phyloP scores from a whole-genome alignment of 2,797 vertebrate species.

The Acestrorhynchus altus region DNA sequence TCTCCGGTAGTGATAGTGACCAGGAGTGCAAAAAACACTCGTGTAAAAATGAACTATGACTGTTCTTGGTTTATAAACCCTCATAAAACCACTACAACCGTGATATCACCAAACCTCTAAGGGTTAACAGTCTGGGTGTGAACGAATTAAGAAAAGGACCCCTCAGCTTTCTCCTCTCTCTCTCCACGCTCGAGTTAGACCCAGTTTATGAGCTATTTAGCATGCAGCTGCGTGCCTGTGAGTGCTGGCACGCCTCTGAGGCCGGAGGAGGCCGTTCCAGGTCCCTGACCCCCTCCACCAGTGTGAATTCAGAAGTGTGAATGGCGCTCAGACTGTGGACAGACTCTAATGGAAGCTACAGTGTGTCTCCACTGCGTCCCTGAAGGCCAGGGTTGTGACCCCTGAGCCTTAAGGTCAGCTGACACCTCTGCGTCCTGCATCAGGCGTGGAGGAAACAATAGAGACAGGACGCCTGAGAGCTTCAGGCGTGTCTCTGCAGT shows the following conservation, averaged over 20 bases:
- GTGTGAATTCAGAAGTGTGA: not conserved
- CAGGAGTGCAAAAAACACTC: no score
- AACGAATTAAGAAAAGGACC: not conserved
- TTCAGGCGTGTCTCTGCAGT: slow-evolving; percentile 12
- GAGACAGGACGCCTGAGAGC: slow-evolving; percentile 15
- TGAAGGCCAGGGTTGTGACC: slow-evolving; percentile 8
- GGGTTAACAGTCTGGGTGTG: not conserved
- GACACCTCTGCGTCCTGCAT: not conserved
- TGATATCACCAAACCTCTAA: not conserved
- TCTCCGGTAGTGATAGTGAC: no score
- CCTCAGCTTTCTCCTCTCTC: not conserved
- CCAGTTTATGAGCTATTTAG: slow-evolving; percentile 54
- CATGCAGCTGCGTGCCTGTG: slow-evolving; percentile 62
- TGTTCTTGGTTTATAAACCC: no score
- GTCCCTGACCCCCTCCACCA: slow-evolving; percentile 34
- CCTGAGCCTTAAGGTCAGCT: slow-evolving; percentile 26
- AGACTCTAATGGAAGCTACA: not conserved
- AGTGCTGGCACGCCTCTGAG: slow-evolving; percentile 46
- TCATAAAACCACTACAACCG: not conserved
- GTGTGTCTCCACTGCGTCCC: not conserved
- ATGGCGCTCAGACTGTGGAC: not conserved
- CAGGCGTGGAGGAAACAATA: slow-evolving; percentile 6
- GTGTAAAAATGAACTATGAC: no score
- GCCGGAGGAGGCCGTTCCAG: slow-evolving; percentile 42
- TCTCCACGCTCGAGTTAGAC: slow-evolving; percentile 45